Conservation (phyloP, 2,113 vertebrate species). For the Pollachius pollachius region DNA sequence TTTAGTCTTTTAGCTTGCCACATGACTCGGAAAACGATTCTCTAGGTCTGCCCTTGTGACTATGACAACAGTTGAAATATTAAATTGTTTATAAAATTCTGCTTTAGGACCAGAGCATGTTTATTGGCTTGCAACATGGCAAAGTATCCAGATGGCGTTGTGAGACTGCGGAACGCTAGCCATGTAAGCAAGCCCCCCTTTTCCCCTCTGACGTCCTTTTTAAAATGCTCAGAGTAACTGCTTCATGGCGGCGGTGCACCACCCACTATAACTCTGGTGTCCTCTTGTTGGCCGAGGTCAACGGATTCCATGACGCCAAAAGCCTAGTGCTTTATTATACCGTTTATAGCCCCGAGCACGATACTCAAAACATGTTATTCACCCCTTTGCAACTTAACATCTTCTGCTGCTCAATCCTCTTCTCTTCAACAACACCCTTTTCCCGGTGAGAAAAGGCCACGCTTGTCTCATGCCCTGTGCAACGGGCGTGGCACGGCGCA, state of each 20-base stretch:
- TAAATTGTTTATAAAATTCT: constrained; percentile 1
- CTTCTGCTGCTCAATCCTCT: too few relatives aligned
- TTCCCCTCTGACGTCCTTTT: neutral
- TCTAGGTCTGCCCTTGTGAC: neutral
- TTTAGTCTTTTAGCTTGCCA: neutral
- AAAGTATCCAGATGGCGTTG: neutral
- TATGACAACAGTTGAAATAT: neutral
- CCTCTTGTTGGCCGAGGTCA: too few relatives aligned
- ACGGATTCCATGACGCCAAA: too few relatives aligned
- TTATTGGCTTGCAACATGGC: neutral
- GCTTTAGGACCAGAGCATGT: neutral
- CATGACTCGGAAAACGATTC: neutral
- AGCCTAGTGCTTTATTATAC: too few relatives aligned
- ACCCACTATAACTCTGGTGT: neutral
- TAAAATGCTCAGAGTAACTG: too few relatives aligned
- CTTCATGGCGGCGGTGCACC: neutral
- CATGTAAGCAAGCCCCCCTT: neutral
- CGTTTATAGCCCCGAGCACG: too few relatives aligned
- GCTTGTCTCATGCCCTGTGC: too few relatives aligned
- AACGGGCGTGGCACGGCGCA: too few relatives aligned
- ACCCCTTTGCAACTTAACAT: too few relatives aligned
- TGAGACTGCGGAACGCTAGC: neutral
- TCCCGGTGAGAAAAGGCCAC: too few relatives aligned
- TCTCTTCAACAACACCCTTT: too few relatives aligned
- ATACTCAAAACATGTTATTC: too few relatives aligned